Base-by-base conservation (phyloP, 2,797 vertebrate genomes). In the Botia kubotai region DNA sequence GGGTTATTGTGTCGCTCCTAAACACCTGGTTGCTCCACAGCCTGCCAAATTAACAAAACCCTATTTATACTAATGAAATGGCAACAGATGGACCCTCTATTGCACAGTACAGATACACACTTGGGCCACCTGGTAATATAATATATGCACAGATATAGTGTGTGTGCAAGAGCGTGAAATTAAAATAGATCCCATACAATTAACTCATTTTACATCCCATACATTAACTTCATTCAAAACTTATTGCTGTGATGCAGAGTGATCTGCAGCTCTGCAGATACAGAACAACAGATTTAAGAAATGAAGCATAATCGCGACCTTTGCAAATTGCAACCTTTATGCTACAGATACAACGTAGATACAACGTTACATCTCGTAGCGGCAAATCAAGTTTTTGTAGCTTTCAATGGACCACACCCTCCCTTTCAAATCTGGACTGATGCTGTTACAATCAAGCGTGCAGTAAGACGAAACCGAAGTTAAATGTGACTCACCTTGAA, bases 401-500 rank as follows among this genome's bases (percentile, higher is more conserved):
- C 50, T 23, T 12, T 3, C n/a, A 50, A 60, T 50, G 3, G 26
- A 11, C 17, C 4, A 0, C 50, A 62, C 39, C 29, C 68, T 77
- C 77, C 39, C 53, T 79, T 81, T 74, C 60, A 60, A 69, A 72
- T 79, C 48, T 12, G 21, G 13, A 74, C 65, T 12, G 10, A 66
- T 75, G 43, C 66, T 68, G 57, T 62, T 50, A 39, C 19, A 12
- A 57, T 8, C 36, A 53, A 33, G 75, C 50, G 36, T 46, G 55
- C 26, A 72, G 48, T 12, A 23, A 57, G 66, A 79, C 12, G 23
- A 73, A 80, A 77, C 75, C 66, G 1, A 58, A 67, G 23, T 23
- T 10, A 23, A 50, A 79, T 17, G 2, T 26, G 33, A 71, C 86
- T 87, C 73, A 87, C 86, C 86, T 80, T 75, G 82, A 58, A 85